Evolutionary conservation across 2,797 vertebrate species (phyloP).

Genomic region (Chelon auratus): DNA sequence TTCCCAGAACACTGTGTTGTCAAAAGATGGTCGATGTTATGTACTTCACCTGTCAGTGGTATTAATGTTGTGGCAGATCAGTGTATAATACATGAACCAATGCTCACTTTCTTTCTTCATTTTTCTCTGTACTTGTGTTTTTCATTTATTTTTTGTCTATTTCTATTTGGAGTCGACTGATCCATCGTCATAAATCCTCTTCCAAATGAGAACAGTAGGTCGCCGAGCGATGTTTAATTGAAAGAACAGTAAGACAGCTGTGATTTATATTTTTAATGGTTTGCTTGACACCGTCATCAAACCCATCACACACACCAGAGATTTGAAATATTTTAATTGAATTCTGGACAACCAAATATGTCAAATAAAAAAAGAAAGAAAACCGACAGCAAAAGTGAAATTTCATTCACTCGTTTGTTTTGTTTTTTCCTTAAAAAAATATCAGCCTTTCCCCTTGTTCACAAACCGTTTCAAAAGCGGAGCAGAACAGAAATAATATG

Average conservation of each 20-base stretch:
- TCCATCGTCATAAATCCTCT: not conserved
- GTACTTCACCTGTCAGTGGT: too few relatives aligned
- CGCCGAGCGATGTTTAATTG: constrained; percentile 3
- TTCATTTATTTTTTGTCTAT: not conserved
- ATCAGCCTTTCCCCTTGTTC: constrained; percentile 83
- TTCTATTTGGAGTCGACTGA: not conserved
- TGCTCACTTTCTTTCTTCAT: too few relatives aligned
- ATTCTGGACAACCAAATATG: constrained; percentile 85
- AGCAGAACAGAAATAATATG: constrained; percentile 79
- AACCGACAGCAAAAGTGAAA: constrained; percentile 81
- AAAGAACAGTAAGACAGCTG: constrained; percentile 46
- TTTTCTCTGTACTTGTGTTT: not conserved
- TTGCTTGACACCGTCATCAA: constrained; percentile 71
- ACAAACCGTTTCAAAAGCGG: constrained; percentile 80
- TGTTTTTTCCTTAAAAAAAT: constrained; percentile 86
- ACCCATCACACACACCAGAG: constrained; percentile 71
- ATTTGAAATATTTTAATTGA: constrained; percentile 86
- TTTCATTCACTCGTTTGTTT: constrained; percentile 67
- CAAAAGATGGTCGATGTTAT: too few relatives aligned
- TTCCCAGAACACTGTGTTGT: too few relatives aligned
- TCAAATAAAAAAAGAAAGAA: constrained; percentile 80
- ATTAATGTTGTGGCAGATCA: too few relatives aligned
- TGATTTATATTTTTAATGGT: constrained; percentile 72
- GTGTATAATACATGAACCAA: too few relatives aligned
- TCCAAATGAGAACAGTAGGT: not conserved